Evolutionary conservation across 2,888 invertebrate genomes (phyloP).

Genomic region (Campoplex nolae): DNA sequence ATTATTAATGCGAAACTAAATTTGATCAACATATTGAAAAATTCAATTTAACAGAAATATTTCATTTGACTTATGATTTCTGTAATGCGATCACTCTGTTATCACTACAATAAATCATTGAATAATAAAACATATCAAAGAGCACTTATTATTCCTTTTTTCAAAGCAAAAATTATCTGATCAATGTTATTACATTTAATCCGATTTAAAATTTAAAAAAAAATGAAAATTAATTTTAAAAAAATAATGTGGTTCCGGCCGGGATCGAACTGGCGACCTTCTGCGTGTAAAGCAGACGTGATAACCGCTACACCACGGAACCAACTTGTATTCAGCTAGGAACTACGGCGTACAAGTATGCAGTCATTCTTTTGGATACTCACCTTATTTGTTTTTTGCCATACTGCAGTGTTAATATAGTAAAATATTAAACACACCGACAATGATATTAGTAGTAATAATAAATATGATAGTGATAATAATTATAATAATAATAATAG

Average conservation of each 20-base stretch:
- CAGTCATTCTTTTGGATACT: neutral
- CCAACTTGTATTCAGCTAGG: conserved; percentile 67
- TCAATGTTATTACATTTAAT: neutral
- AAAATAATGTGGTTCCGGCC: conserved; percentile 84
- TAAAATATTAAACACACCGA: neutral
- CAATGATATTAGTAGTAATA: no score
- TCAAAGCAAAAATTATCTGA: neutral
- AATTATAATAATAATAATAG: no score
- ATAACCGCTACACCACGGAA: conserved; percentile 85
- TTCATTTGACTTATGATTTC: neutral
- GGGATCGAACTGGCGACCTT: conserved; percentile 86
- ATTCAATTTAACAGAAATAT: no score
- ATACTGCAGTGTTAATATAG: neutral
- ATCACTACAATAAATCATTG: neutral
- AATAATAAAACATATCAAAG: neutral
- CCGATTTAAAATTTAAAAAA: neutral
- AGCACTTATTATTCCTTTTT: neutral
- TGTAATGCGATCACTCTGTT: no score
- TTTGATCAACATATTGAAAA: no score
- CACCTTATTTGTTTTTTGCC: neutral
- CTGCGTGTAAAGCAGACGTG: conserved; percentile 86
- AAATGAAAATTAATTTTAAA: conserved; percentile 57
- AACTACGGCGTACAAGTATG: neutral
- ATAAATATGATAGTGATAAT: no score
- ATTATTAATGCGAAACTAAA: no score